These are phyloP conservation scores for Porites evermanni DNA, from an alignment of 92 coral and sea anemone species.

Conservation along the genomic window DNA sequence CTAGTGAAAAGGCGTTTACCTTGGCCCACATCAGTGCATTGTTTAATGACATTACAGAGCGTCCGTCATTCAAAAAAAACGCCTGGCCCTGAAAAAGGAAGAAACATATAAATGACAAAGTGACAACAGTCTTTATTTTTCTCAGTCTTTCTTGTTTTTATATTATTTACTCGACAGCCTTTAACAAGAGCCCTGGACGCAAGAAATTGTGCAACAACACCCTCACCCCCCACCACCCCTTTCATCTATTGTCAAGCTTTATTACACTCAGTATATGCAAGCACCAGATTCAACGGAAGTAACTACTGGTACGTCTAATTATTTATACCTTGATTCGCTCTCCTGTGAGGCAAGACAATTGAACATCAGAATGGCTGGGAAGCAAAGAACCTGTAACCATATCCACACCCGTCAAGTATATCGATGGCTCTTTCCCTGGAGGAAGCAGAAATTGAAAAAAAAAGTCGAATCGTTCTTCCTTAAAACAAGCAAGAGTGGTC, in stretches of 20 bases:
- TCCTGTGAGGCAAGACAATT: slow-evolving; percentile 84
- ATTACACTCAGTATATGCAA: too few relatives aligned
- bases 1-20: slow-evolving; percentile 92
- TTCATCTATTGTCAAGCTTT: too few relatives aligned
- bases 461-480: too few relatives aligned
- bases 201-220: too few relatives aligned
- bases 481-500: too few relatives aligned
- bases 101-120: neutral
- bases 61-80: slow-evolving; percentile 87
- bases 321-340: slow-evolving; percentile 81
- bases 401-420: slow-evolving; percentile 79
- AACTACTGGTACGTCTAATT: neutral
- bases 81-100: slow-evolving; percentile 80
- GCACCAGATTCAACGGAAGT: too few relatives aligned
- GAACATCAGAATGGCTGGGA: slow-evolving; percentile 86
- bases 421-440: slow-evolving; percentile 72
- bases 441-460: neutral
- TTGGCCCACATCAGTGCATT: slow-evolving; percentile 99
- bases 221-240: too few relatives aligned
- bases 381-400: slow-evolving; percentile 89
- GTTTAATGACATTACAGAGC: slow-evolving; percentile 89
- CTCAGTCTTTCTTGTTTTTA: too few relatives aligned
- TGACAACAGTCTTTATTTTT: neutral
- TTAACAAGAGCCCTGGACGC: too few relatives aligned
- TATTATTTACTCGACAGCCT: too few relatives aligned